A percentile compares a stretch with the other conserved stretches of the same genome.
These are phyloP conservation scores for Drosophila micromelanica DNA, from an alignment of 1,140 invertebrate genomes.

Conservation along the genomic window DNA sequence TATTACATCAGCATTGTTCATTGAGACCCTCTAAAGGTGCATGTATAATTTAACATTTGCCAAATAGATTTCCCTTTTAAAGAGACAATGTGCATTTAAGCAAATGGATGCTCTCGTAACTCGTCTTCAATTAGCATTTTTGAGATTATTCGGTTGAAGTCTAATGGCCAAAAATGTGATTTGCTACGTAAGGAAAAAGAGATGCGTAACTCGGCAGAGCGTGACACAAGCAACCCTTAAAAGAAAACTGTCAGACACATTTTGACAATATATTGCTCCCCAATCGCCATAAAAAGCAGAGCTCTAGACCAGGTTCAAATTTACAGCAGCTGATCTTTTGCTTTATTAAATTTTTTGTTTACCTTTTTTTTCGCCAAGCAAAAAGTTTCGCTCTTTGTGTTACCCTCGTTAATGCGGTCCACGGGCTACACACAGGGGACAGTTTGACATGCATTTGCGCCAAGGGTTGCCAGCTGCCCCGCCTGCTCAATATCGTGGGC, in stretches of 20 bases:
- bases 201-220: slow-evolving; percentile 2
- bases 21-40: too few relatives aligned
- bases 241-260: slow-evolving; percentile 37
- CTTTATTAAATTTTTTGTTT: slow-evolving; percentile 62
- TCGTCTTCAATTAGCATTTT: too few relatives aligned
- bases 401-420: slow-evolving; percentile 45
- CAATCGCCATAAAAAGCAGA: slow-evolving; percentile 56
- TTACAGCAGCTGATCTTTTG: slow-evolving; percentile 73
- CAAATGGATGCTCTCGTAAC: too few relatives aligned
- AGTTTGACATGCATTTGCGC: slow-evolving; percentile 57
- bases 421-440: slow-evolving; percentile 59
- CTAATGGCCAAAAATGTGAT: slow-evolving; percentile 9
- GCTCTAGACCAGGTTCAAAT: slow-evolving; percentile 36
- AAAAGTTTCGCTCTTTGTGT: slow-evolving; percentile 14
- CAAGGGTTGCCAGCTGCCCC: slow-evolving; percentile 51
- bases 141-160: neutral
- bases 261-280: slow-evolving; percentile 68
- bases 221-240: slow-evolving; percentile 52
- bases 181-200: slow-evolving; percentile 19
- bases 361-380: slow-evolving; percentile 1
- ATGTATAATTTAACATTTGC: too few relatives aligned
- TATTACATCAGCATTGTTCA: too few relatives aligned
- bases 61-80: too few relatives aligned
- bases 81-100: too few relatives aligned
- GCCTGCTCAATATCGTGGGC: neutral